Conservation (phyloP, 1,140 invertebrate species). For the Harpegnathos saltator region DNA sequence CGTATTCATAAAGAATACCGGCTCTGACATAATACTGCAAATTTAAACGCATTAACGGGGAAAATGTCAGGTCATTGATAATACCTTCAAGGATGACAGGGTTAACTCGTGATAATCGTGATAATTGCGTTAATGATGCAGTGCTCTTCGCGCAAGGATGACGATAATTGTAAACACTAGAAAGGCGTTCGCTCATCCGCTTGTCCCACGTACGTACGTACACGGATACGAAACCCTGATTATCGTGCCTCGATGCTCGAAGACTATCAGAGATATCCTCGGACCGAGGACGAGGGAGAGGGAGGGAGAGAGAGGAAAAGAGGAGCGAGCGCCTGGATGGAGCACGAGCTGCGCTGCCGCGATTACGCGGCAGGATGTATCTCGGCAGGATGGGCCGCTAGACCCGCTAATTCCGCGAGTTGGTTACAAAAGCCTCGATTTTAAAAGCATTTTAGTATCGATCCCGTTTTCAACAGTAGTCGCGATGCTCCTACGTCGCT, state of each 20-base stretch:
- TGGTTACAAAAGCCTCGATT: slow-evolving; percentile 86
- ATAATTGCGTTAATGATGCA: not conserved
- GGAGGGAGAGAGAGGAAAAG: too few relatives aligned
- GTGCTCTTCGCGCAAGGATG: not conserved
- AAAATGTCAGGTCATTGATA: slow-evolving; percentile 45
- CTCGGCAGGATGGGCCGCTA: slow-evolving; percentile 32
- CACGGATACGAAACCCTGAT: too few relatives aligned
- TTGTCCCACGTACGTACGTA: not conserved
- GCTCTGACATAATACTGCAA: slow-evolving; percentile 24
- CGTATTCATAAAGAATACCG: slow-evolving; percentile 50
- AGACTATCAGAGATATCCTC: not conserved
- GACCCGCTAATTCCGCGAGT: slow-evolving; percentile 69
- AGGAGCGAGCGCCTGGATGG: not conserved
- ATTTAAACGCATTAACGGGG: slow-evolving; percentile 45
- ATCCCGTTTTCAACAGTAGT: slow-evolving; percentile 86
- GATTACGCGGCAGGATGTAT: not conserved
- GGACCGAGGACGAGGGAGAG: not conserved
- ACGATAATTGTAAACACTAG: slow-evolving; percentile 4
- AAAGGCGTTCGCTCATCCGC: not conserved
- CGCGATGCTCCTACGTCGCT: slow-evolving; percentile 78
- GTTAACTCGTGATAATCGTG: slow-evolving; percentile 30
- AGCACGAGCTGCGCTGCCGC: not conserved
- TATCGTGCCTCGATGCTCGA: not conserved
- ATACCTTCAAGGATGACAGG: slow-evolving; percentile 45
- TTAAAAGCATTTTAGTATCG: slow-evolving; percentile 86